These are phyloP conservation scores for Himalopsyche kuldschensis DNA, from an alignment of 2,888 invertebrate species.

Conservation along the genomic window DNA sequence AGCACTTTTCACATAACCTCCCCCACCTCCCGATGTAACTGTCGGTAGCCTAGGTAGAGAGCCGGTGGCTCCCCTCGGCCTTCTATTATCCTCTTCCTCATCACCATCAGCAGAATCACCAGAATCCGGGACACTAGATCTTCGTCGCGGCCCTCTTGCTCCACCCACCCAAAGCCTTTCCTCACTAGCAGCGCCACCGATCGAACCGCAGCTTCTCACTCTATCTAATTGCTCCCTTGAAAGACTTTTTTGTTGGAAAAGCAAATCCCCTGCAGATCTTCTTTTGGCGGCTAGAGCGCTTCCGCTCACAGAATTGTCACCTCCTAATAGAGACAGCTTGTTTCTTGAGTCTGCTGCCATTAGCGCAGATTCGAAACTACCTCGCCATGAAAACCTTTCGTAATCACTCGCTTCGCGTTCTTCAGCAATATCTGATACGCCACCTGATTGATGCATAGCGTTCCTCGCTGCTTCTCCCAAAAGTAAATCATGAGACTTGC, in stretches of 20 bases:
- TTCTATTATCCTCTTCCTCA: slow-evolving; percentile 58
- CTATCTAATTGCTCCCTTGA: slow-evolving; percentile 75
- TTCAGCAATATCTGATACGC: slow-evolving; percentile 59
- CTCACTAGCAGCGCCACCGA: slow-evolving; percentile 69
- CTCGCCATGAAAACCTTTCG: slow-evolving; percentile 89
- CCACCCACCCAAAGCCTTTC: slow-evolving; percentile 56
- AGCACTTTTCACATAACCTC: slow-evolving; percentile 75
- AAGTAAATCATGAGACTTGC: slow-evolving; percentile 79
- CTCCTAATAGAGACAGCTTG: slow-evolving; percentile 67
- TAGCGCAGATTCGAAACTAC: slow-evolving; percentile 89
- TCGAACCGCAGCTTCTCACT: slow-evolving; percentile 80
- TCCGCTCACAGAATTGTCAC: slow-evolving; percentile 66
- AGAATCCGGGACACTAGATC: slow-evolving; percentile 64
- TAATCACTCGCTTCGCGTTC: slow-evolving; percentile 82
- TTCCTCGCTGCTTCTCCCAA: slow-evolving; percentile 61
- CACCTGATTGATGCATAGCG: slow-evolving; percentile 52
- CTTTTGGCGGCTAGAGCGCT: slow-evolving; percentile 73
- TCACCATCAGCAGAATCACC: slow-evolving; percentile 57
- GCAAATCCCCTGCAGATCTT: slow-evolving; percentile 79
- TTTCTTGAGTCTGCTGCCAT: slow-evolving; percentile 85
- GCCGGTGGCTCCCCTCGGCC: slow-evolving; percentile 67
- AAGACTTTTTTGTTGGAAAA: slow-evolving; percentile 78
- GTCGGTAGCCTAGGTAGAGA: slow-evolving; percentile 76
- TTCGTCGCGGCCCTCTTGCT: slow-evolving; percentile 46
- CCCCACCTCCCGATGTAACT: slow-evolving; percentile 51